These are phyloP conservation scores for Sebastes trivittatus DNA, from an alignment of 2,797 vertebrate genomes.

Conservation along the genomic window DNA sequence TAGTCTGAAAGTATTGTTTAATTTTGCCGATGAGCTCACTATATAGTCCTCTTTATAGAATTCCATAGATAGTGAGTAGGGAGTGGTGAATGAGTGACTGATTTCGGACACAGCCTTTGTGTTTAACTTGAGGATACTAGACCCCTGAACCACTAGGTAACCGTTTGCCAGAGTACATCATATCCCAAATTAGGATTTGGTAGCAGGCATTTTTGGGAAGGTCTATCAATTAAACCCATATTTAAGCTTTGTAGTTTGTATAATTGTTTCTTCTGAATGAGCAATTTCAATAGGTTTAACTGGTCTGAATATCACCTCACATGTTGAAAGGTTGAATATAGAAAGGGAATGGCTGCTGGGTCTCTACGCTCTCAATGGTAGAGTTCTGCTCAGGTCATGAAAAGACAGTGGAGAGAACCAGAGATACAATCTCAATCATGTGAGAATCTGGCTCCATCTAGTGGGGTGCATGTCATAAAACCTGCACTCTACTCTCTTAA, in stretches of 20 bases:
- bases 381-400: background rate
- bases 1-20: too few species aligned
- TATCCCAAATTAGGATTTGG: background rate
- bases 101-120: too few species aligned
- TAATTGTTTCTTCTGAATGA: background rate
- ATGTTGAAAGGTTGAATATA: background rate
- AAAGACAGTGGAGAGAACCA: background rate
- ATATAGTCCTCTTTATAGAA: too few species aligned
- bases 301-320: background rate
- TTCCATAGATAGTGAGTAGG: too few species aligned
- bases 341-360: background rate
- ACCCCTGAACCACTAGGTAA: background rate
- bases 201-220: background rate
- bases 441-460: slow-evolving; percentile 57
- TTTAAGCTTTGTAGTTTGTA: background rate
- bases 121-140: background rate
- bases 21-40: too few species aligned
- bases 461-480: slow-evolving; percentile 8
- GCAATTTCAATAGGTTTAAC: background rate
- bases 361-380: background rate
- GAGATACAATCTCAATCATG: background rate
- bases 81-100: accelerated
- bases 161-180: background rate
- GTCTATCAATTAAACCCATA: background rate
- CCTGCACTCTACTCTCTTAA: background rate